Evolutionary conservation across 1,140 invertebrate species (phyloP), one percentile per base, ranked within the genome.

Genomic region (Pachyrhynchus sulphureomaculatus): DNA sequence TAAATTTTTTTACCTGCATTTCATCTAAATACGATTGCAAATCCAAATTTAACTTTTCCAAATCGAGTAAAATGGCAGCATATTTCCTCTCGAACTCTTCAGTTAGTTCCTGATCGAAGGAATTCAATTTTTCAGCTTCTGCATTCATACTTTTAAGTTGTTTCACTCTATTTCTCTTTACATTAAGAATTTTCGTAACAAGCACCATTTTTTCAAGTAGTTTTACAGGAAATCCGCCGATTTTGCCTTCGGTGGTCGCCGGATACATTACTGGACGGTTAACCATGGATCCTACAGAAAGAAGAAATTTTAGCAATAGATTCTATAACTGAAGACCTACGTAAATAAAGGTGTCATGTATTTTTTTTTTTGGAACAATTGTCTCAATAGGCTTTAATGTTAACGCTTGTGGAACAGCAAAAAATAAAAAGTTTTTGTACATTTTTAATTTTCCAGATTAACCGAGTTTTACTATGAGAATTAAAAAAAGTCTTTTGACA

Each of bases 31-130:
- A 90, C 32, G 90, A 86, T 76, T 92, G 88, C 18, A 98, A 82
- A 76, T 95, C 91, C 60, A 84, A 83, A 77, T 99, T 98, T 75
- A 98, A 86, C 67, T 88, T 88, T 71, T 98, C 95, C 54, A 99
- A 83, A 64, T 96, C 92, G 44, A 98, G 86, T 1, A 98, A 86
- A 68, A 91, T 85, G 21, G 85, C 84, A 8, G 95, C 95, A 79
- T 99, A 99, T 72, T 85, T 85, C 68, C 87, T 86, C 76, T 96
- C 91, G 76, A 96, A 97, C 69, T 96, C 93, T 44, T 90, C 83
- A 9, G 88, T 82, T 54, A 94, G 82, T 45, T 82, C 80, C 70
- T 90, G 83, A 18, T 88, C 86, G 75, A 90, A 90, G 4, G 90
- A 91, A 73, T 86, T 86, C 67, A 88, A 84, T 76, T 91, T 90